Evolutionary conservation across 1,140 invertebrate genomes (phyloP), one percentile per base, ranked within the genome.

Genomic region (Neomicropteryx cornuta): DNA sequence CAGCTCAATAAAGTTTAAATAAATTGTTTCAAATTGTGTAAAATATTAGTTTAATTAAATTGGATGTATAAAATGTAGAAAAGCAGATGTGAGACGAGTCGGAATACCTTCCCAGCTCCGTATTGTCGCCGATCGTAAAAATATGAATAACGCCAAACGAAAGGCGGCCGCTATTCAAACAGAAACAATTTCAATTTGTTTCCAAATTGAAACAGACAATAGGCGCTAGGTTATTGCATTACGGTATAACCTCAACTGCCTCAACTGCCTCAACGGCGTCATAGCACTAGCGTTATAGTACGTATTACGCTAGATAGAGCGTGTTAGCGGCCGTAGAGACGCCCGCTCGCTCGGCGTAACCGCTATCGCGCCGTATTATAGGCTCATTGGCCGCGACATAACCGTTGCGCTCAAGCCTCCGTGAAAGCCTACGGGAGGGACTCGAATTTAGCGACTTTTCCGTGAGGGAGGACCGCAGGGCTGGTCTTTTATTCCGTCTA

Each of bases 161-260:
- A 10, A 4, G 10, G 40, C 29, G 18, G 5, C 16, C 37, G 17
- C 20, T 47, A 47, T 47, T 47, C 45, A 47, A 47, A 47, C 42
- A 47, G n/a, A n/a, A n/a, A 44, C 45, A 47, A 47, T 47, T 47
- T 47, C 45, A 47, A 47, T 47, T 47, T 47, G 42, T 44, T 44
- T 44, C 43, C 43, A 47, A 47, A 47, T 47, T 47, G 45, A 43
- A 40, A 32, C 45, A 47, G 45, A 47, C 45, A 47, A 47, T 47
- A 44, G 45, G 33, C 45, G 45, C 37, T 33, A 37, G 45, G 44
- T 44, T 47, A 47, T 47, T 47, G 42, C 45, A 44, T 47, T 44
- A 47, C 33, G 33, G 36, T 19, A 35, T 38, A 33, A 22, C 34
- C 36, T 37, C 39, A 19, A 38, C 29, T 37, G 33, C 34, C 42